Evolutionary conservation across 2,797 vertebrate genomes (phyloP).

Genomic region (Girardinus metallicus): DNA sequence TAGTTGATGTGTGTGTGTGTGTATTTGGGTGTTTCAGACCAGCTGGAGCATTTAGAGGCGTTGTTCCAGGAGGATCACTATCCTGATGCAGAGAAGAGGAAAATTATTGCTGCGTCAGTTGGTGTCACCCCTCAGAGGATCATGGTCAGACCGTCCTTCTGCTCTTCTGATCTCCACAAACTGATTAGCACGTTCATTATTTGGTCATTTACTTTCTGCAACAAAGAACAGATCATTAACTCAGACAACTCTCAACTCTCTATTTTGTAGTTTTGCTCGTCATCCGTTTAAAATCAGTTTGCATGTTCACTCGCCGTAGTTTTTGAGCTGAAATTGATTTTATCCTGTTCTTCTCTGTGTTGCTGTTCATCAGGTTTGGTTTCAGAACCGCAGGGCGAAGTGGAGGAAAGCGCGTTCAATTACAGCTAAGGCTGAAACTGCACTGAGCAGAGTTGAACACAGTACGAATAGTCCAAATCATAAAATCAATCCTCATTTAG

Average conservation of each 20-base stretch:
- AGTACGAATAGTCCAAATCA: constrained; percentile 29
- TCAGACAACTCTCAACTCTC: background rate
- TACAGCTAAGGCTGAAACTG: constrained; percentile 69
- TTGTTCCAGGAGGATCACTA: constrained; percentile 95
- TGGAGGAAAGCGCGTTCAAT: constrained; percentile 87
- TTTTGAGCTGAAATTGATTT: background rate
- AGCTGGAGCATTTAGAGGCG: constrained; percentile 89
- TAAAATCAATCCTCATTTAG: constrained; percentile 35
- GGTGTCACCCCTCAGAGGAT: constrained; percentile 95
- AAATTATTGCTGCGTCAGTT: constrained; percentile 87
- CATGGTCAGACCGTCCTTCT: constrained; percentile 81
- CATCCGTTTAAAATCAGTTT: background rate
- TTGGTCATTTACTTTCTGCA: background rate
- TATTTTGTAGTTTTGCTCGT: background rate
- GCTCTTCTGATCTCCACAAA: constrained; percentile 18
- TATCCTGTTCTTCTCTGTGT: constrained; percentile 9
- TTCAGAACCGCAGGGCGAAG: constrained; percentile 96
- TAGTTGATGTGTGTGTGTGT: constrained; percentile 11
- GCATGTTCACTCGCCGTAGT: background rate
- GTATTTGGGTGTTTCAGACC: constrained; percentile 72
- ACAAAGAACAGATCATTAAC: background rate
- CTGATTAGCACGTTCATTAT: constrained; percentile 4
- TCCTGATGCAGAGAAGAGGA: constrained; percentile 91
- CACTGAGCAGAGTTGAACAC: constrained; percentile 32
- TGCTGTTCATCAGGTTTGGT: constrained; percentile 88